Evolutionary conservation across 2,797 vertebrate species (phyloP).

Genomic region (Malurus splendens): DNA sequence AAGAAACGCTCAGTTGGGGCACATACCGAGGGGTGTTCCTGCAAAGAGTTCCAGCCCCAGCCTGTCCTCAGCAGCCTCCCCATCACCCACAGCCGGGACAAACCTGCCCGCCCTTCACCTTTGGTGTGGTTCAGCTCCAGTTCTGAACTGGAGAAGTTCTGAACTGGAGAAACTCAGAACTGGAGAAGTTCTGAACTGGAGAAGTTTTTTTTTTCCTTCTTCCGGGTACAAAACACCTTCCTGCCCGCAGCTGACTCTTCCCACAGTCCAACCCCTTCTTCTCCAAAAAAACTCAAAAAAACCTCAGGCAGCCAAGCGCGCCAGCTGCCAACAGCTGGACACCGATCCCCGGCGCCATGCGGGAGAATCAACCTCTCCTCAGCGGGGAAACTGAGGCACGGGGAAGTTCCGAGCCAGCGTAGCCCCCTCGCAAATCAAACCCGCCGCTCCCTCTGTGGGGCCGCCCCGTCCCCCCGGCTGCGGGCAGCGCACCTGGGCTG

Average conservation of each 20-base stretch:
- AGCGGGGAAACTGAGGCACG: background rate
- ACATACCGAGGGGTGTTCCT: background rate
- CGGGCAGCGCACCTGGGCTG: background rate
- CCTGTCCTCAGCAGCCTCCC: background rate
- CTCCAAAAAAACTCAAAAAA: background rate
- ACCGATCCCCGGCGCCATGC: fast-evolving
- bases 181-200: background rate
- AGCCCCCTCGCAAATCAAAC: fast-evolving
- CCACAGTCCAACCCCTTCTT: too few relatives aligned
- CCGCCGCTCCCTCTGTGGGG: too few relatives aligned
- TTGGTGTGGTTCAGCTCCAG: background rate
- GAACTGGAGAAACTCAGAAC: background rate
- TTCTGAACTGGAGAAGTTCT: background rate
- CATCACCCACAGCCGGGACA: background rate
- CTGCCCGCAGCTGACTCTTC: background rate
- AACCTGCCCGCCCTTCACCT: background rate
- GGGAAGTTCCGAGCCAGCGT: fast-evolving
- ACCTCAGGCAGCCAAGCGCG: fast-evolving
- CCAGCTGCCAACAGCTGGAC: background rate
- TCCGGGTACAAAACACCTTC: background rate
- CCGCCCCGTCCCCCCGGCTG: background rate
- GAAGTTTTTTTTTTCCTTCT: background rate
- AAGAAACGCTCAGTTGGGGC: background rate
- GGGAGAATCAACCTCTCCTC: fast-evolving
- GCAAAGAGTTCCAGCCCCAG: background rate